These are phyloP conservation scores for Octodon degus DNA, from an alignment of 2,113 vertebrate genomes.

Conservation along the genomic window DNA sequence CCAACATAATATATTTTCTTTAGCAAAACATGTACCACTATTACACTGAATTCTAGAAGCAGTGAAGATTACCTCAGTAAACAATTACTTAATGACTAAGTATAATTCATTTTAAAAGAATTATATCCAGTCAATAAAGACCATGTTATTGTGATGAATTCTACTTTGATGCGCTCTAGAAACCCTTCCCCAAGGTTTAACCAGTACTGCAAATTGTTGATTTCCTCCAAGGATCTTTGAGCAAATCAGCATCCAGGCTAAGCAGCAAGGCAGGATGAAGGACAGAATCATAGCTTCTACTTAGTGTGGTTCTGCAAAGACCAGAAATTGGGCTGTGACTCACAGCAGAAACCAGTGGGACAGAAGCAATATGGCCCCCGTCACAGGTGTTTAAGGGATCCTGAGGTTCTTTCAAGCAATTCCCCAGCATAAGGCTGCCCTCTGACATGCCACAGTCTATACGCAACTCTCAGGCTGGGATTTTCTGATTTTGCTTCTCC, in stretches of 20 bases:
- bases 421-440: background rate
- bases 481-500: background rate
- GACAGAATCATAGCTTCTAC: background rate
- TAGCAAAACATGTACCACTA: conserved; percentile 38
- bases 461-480: background rate
- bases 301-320: background rate
- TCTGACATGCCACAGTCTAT: background rate
- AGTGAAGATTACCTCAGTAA: conserved; percentile 27
- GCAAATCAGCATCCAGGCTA: background rate
- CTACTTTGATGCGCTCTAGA: background rate
- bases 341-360: background rate
- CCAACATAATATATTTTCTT: conserved; percentile 57
- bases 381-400: background rate
- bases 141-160: background rate
- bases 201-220: background rate
- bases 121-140: background rate
- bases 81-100: conserved; percentile 38
- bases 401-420: background rate
- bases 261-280: background rate
- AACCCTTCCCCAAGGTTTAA: conserved; percentile 44
- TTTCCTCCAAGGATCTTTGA: background rate
- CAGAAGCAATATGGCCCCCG: background rate
- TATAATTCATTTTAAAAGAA: conserved; percentile 38
- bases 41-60: conserved; percentile 49
- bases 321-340: background rate